Evolutionary conservation across 2,113 vertebrate species (phyloP).

Genomic region (Cricetomys ansorgei): DNA sequence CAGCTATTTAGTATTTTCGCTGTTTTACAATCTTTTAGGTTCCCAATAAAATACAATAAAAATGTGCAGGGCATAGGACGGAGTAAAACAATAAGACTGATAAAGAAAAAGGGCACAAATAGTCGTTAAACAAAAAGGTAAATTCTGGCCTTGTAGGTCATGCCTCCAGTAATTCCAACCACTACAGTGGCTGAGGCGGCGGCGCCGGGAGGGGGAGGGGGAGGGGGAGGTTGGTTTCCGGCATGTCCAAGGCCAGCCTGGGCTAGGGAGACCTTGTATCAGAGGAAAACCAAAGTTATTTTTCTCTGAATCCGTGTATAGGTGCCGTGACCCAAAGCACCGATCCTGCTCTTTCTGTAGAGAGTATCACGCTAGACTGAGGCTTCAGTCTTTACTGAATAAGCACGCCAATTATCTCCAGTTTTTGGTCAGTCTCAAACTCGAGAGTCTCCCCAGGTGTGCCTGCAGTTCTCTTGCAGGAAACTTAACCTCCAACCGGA

Average conservation of each 20-base stretch:
- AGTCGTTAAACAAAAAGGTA: not conserved
- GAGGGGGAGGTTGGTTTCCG: no score
- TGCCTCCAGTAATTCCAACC: not conserved
- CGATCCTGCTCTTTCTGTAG: not conserved
- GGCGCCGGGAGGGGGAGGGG: no score
- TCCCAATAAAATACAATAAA: conserved; percentile 29
- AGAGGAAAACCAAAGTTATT: not conserved
- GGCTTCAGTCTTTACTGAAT: not conserved
- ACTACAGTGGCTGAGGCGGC: not conserved
- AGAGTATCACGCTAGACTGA: not conserved
- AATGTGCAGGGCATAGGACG: not conserved
- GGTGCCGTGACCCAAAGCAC: not conserved
- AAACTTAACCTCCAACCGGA: not conserved
- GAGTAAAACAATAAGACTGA: not conserved
- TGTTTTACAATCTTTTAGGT: not conserved
- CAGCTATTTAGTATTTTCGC: not conserved
- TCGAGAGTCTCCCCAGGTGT: not conserved
- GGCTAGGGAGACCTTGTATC: not conserved
- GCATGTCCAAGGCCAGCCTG: not conserved
- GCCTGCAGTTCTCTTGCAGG: not conserved
- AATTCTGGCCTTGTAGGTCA: not conserved
- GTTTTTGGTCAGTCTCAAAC: not conserved
- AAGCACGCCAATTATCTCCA: not conserved
- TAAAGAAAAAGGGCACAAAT: not conserved
- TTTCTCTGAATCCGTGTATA: not conserved